Evolutionary conservation across 2,888 invertebrate genomes (phyloP).

Genomic region (Xestia c-nigrum): DNA sequence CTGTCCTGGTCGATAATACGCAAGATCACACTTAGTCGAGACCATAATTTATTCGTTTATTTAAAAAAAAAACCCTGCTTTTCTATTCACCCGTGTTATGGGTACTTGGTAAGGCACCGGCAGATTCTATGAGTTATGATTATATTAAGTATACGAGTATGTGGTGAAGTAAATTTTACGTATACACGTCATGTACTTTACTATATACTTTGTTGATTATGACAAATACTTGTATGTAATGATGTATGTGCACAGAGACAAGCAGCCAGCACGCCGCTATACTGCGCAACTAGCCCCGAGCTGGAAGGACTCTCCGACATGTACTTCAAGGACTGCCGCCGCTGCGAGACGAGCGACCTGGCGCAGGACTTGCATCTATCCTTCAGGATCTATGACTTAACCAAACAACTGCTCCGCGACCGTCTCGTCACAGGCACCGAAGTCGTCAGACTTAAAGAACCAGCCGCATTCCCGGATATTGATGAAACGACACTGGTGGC

Average conservation of each 20-base stretch:
- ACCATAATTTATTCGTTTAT: no score
- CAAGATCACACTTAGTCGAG: not conserved
- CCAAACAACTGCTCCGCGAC: conserved; percentile 73
- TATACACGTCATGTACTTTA: not conserved
- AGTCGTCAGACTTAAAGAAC: conserved; percentile 27
- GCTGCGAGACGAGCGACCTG: conserved; percentile 88
- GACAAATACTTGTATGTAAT: not conserved
- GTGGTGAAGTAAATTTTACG: no score
- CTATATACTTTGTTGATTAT: not conserved
- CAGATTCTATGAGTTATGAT: no score
- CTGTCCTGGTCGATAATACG: not conserved
- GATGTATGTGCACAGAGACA: conserved; percentile 92
- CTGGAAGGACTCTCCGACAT: conserved; percentile 94
- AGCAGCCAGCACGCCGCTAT: conserved; percentile 97
- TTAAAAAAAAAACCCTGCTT: no score
- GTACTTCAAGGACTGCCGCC: conserved; percentile 97
- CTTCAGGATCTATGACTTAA: conserved; percentile 80
- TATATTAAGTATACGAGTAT: no score
- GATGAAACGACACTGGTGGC: conserved; percentile 70
- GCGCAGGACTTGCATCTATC: conserved; percentile 82
- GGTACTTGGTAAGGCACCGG: no score
- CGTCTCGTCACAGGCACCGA: conserved; percentile 63
- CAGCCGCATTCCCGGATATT: conserved; percentile 41
- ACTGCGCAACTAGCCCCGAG: conserved; percentile 96
- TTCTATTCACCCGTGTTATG: no score